Percentiles rank a stretch among this genome's conserved stretches.
These are phyloP conservation scores for Manduca sexta DNA, from an alignment of 1,140 invertebrate species.

Conservation along the genomic window DNA sequence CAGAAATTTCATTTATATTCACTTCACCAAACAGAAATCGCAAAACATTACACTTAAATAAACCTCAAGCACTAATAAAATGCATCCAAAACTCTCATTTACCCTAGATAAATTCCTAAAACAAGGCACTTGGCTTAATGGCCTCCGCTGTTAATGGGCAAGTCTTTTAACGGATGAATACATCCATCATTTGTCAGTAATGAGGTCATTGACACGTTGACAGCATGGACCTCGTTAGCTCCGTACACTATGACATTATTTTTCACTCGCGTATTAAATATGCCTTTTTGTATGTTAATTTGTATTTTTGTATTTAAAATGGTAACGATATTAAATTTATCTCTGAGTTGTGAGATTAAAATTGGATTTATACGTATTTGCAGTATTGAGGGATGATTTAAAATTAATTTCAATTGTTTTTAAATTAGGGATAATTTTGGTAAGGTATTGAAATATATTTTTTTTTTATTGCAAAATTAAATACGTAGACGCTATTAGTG, in stretches of 20 bases:
- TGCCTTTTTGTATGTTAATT: neutral
- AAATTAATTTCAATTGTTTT: too few relatives aligned
- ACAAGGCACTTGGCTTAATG: slow-evolving; percentile 36
- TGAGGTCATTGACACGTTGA: slow-evolving; percentile 44
- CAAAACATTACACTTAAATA: neutral
- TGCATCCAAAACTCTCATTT: slow-evolving; percentile 1
- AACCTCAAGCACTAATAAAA: too few relatives aligned
- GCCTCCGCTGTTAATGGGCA: slow-evolving; percentile 27
- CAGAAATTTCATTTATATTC: too few relatives aligned
- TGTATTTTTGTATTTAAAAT: neutral
- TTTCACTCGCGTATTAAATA: slow-evolving; percentile 7
- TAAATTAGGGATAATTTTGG: too few relatives aligned
- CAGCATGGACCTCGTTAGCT: slow-evolving; percentile 12
- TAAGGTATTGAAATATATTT: too few relatives aligned
- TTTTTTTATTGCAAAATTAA: too few relatives aligned
- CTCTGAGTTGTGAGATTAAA: too few relatives aligned
- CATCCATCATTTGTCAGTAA: slow-evolving; percentile 49
- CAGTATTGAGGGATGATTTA: too few relatives aligned
- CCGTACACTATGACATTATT: slow-evolving; percentile 9
- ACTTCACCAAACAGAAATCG: too few relatives aligned
- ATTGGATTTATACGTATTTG: too few relatives aligned
- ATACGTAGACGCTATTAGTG: too few relatives aligned
- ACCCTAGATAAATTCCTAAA: slow-evolving; percentile 32
- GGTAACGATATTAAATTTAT: too few relatives aligned
- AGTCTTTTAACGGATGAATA: slow-evolving; percentile 40